Conservation (phyloP, 1,140 invertebrate species). For the Aphidius ervi region DNA sequence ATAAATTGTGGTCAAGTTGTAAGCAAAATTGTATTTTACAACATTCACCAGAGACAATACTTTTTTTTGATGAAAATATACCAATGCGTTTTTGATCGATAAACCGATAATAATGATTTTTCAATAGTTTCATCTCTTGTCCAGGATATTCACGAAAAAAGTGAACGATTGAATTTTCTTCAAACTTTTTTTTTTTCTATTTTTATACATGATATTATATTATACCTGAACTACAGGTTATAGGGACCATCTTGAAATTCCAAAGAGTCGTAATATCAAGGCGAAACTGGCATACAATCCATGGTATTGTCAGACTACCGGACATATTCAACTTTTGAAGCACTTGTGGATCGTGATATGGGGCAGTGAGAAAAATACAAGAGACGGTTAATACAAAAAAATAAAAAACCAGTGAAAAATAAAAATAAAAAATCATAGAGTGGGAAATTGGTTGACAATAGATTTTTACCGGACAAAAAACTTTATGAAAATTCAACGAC, state of each 20-base stretch:
- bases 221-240: conserved; percentile 19
- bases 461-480: conserved; percentile 20
- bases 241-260: conserved; percentile 36
- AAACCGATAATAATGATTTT: conserved; percentile 16
- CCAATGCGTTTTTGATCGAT: neutral
- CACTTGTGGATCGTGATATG: neutral
- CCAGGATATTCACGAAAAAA: neutral
- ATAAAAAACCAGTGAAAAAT: neutral
- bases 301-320: conserved; percentile 16
- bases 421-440: conserved; percentile 5
- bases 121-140: conserved; percentile 1
- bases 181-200: neutral
- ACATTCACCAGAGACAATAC: too few relatives aligned
- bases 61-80: neutral
- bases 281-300: conserved; percentile 6
- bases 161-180: conserved; percentile 11
- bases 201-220: neutral
- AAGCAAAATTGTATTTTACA: too few relatives aligned
- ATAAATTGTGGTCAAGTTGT: too few relatives aligned
- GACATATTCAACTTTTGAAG: conserved; percentile 14
- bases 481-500: conserved; percentile 12
- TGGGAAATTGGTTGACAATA: conserved; percentile 1
- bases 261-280: conserved; percentile 32
- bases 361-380: neutral
- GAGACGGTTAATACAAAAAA: neutral